Conservation (phyloP, 1,140 invertebrate genomes). For the Aradophagus sp. region DNA sequence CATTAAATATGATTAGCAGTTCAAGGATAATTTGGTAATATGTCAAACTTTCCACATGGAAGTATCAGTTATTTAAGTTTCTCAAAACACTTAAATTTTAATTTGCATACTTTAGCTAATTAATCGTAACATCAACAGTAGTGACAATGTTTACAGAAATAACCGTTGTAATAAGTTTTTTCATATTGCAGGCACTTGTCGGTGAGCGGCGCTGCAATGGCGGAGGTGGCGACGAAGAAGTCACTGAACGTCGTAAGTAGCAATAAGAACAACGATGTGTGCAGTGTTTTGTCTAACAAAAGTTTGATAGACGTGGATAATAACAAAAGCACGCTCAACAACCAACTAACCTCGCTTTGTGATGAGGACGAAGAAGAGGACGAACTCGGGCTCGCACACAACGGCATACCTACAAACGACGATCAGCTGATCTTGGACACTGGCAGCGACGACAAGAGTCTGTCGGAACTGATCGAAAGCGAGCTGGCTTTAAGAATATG, state of each 20-base stretch:
- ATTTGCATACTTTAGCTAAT: no score
- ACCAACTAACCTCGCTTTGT: constrained; percentile 69
- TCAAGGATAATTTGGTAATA: no score
- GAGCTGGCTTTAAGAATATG: constrained; percentile 70
- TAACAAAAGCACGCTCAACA: constrained; percentile 70
- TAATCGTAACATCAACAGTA: no score
- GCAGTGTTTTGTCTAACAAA: constrained; percentile 74
- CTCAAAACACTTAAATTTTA: no score
- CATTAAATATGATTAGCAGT: no score
- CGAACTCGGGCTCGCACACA: constrained; percentile 48
- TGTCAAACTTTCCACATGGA: no score
- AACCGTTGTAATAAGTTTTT: no score
- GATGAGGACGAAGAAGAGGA: constrained; percentile 68
- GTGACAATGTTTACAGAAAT: no score
- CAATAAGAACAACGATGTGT: constrained; percentile 69
- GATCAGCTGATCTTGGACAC: constrained; percentile 57
- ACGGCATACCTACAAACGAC: constrained; percentile 64
- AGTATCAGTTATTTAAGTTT: no score
- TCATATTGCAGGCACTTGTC: constrained; percentile 41
- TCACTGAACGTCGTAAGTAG: constrained; percentile 73
- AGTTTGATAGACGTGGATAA: constrained; percentile 72
- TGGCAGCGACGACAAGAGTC: constrained; percentile 66
- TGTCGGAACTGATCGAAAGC: constrained; percentile 72
- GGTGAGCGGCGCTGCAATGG: constrained; percentile 63
- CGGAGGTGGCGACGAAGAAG: constrained; percentile 73